These are phyloP conservation scores for Myotis lucifugus DNA, from an alignment of 2,113 vertebrate species.

Conservation along the genomic window DNA sequence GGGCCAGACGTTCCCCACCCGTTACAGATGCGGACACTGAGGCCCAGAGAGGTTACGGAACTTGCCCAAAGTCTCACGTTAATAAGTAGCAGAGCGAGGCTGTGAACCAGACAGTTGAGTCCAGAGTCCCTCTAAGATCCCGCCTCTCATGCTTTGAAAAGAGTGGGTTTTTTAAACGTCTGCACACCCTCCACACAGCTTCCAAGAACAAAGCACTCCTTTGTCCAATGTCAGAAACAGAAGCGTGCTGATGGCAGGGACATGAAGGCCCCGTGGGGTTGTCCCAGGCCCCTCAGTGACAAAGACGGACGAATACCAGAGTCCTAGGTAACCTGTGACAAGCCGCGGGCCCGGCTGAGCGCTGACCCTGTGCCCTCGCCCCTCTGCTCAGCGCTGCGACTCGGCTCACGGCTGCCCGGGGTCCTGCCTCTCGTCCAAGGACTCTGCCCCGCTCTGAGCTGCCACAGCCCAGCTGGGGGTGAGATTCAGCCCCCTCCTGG, in stretches of 20 bases:
- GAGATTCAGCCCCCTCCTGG: not conserved
- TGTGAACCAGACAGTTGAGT: not conserved
- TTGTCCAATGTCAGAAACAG: not conserved
- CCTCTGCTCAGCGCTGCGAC: not conserved
- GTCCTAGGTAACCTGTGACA: not conserved
- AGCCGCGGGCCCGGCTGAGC: not conserved
- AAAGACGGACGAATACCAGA: rapidly evolving
- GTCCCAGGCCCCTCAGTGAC: not conserved
- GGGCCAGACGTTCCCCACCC: too few relatives aligned
- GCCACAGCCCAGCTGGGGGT: not conserved
- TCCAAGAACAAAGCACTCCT: not conserved
- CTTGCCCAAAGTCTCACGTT: not conserved
- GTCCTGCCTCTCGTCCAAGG: not conserved
- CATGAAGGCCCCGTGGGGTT: rapidly evolving
- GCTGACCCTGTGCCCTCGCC: not conserved
- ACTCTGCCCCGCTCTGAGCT: not conserved
- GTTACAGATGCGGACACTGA: rapidly evolving
- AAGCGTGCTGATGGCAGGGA: not conserved
- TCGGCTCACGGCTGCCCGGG: not conserved
- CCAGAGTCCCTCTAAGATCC: not conserved
- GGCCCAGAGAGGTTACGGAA: not conserved
- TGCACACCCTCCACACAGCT: not conserved
- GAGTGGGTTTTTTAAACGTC: not conserved
- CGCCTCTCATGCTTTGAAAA: not conserved
- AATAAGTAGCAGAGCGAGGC: not conserved